Evolutionary conservation across 2,888 invertebrate genomes (phyloP).

Genomic region (Phaonia tiefii): DNA sequence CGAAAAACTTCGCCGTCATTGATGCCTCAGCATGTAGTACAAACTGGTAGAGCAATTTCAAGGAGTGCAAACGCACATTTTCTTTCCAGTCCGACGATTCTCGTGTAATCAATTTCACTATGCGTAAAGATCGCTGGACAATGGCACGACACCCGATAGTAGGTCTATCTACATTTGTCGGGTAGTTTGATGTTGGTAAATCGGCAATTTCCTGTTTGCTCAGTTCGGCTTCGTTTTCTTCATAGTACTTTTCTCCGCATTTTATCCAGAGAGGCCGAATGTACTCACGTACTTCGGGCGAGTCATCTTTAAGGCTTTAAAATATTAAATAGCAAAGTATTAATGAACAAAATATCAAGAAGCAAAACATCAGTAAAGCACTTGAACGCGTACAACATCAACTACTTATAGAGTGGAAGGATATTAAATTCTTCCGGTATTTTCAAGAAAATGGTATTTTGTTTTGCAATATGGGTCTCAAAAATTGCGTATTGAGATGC

Average conservation of each 20-base stretch:
- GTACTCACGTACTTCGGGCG: slow-evolving; percentile 85
- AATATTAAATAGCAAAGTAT: too few relatives aligned
- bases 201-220: slow-evolving; percentile 91
- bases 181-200: slow-evolving; percentile 87
- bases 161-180: slow-evolving; percentile 86
- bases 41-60: slow-evolving; percentile 79
- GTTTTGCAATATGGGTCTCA: too few relatives aligned
- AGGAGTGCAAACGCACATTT: slow-evolving; percentile 79
- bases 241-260: slow-evolving; percentile 89
- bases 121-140: slow-evolving; percentile 84
- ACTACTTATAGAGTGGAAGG: too few relatives aligned
- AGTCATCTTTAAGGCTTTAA: slow-evolving; percentile 88
- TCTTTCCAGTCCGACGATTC: slow-evolving; percentile 80
- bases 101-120: slow-evolving; percentile 76
- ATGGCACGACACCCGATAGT: slow-evolving; percentile 92
- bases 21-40: slow-evolving; percentile 78
- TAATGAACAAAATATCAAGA: too few relatives aligned
- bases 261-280: slow-evolving; percentile 86
- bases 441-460: too few relatives aligned
- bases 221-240: slow-evolving; percentile 93
- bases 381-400: too few relatives aligned
- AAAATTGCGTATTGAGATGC: too few relatives aligned
- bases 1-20: slow-evolving; percentile 78
- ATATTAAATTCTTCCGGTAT: too few relatives aligned
- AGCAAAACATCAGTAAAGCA: too few relatives aligned